A percentile compares a stretch with the other conserved stretches of the same genome.
These are phyloP conservation scores for Zosterops borbonicus DNA, from an alignment of 2,113 vertebrate species.

Conservation along the genomic window DNA sequence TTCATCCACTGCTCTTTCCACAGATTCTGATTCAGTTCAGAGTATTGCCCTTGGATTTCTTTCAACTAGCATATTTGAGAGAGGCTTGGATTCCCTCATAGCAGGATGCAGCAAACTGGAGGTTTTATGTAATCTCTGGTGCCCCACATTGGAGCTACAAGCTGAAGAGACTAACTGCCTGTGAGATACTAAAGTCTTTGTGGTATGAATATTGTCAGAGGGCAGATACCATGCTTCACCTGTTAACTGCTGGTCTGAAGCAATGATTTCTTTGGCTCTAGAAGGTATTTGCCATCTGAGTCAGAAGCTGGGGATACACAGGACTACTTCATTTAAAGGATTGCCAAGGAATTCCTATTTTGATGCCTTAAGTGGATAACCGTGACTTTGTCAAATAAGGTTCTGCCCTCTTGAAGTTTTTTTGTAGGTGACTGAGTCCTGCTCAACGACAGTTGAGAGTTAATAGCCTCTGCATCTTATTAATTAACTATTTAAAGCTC, in stretches of 20 bases:
- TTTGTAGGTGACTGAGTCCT: background rate
- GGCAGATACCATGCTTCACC: background rate
- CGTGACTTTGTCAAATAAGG: background rate
- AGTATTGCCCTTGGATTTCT: background rate
- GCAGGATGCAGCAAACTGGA: background rate
- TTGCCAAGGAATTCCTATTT: background rate
- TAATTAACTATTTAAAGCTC: conserved; percentile 42
- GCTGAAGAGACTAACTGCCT: background rate
- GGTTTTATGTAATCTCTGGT: background rate
- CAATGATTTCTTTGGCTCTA: background rate
- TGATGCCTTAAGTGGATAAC: background rate
- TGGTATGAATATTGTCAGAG: background rate
- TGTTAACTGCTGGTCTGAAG: background rate
- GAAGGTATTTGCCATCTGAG: background rate
- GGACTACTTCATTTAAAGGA: background rate
- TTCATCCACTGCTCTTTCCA: background rate
- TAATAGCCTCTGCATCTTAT: background rate
- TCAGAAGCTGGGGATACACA: background rate
- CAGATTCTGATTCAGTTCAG: background rate
- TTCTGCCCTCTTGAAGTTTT: background rate
- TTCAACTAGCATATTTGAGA: background rate
- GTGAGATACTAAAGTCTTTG: background rate
- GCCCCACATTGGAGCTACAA: background rate
- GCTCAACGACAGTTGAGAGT: background rate
- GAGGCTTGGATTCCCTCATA: background rate